These are phyloP conservation scores for Temnothorax nylanderi DNA, from an alignment of 1,140 invertebrate genomes.

Conservation along the genomic window DNA sequence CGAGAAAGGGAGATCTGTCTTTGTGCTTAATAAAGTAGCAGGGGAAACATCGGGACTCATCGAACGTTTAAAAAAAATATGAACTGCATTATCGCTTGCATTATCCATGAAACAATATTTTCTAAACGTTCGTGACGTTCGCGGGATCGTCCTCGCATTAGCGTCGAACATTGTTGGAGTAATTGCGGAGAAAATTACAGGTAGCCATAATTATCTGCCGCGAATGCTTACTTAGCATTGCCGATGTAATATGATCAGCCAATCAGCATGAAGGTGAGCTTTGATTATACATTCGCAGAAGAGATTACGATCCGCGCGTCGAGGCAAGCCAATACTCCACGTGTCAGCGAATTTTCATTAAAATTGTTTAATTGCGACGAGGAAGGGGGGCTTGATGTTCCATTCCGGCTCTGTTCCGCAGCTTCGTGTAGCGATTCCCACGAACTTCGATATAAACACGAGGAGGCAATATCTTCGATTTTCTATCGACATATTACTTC, in stretches of 20 bases:
- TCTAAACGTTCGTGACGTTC: slow-evolving; percentile 50
- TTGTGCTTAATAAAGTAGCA: slow-evolving; percentile 57
- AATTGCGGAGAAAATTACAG: slow-evolving; percentile 42
- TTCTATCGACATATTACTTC: slow-evolving; percentile 68
- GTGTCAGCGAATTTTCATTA: slow-evolving; percentile 43
- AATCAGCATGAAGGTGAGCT: slow-evolving; percentile 41
- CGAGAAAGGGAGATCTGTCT: slow-evolving; percentile 56
- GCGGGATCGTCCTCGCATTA: slow-evolving; percentile 41
- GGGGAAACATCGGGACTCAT: background rate
- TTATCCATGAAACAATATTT: slow-evolving; percentile 25
- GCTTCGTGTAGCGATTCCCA: slow-evolving; percentile 61
- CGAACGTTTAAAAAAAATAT: slow-evolving; percentile 3
- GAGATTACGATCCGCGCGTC: slow-evolving; percentile 56
- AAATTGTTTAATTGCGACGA: slow-evolving; percentile 36
- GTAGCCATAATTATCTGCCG: slow-evolving; percentile 52
- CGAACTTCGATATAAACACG: slow-evolving; percentile 64
- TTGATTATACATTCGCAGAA: slow-evolving; percentile 62
- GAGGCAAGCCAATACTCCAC: slow-evolving; percentile 25
- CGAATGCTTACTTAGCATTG: slow-evolving; percentile 54
- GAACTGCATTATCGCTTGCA: background rate
- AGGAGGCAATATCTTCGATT: slow-evolving; percentile 62
- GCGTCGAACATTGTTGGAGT: slow-evolving; percentile 44
- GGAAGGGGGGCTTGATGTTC: background rate
- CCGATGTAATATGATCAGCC: slow-evolving; percentile 41
- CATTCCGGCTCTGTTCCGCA: background rate